A percentile compares a stretch with the other conserved stretches of the same genome.
These are phyloP conservation scores for Rhea pennata DNA, from an alignment of 2,113 vertebrate species.

Conservation along the genomic window DNA sequence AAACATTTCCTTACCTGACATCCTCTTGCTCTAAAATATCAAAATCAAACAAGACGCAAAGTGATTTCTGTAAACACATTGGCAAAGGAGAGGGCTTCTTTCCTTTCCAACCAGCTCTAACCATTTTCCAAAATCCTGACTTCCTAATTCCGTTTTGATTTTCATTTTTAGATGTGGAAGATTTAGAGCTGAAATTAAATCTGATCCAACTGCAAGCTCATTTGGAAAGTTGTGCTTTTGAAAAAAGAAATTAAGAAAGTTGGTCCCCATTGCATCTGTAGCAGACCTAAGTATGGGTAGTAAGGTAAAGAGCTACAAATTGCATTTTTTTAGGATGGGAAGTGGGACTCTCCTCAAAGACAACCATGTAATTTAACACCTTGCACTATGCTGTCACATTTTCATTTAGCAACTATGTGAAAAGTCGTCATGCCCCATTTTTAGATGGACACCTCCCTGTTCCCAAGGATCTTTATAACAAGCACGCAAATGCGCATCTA, in stretches of 20 bases:
- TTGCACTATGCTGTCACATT: slow-evolving; percentile 21
- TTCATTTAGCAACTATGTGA: neutral
- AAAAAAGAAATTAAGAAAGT: neutral
- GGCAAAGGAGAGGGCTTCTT: neutral
- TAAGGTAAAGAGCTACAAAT: neutral
- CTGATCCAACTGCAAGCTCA: neutral
- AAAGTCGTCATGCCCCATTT: slow-evolving; percentile 43
- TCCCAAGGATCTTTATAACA: slow-evolving; percentile 6
- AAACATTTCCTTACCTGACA: neutral
- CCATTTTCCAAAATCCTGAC: neutral
- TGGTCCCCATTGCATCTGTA: neutral
- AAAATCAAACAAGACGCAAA: neutral
- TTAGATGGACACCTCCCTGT: slow-evolving; percentile 41
- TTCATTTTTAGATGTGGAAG: neutral
- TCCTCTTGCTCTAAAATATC: neutral
- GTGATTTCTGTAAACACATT: neutral
- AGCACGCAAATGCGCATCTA: neutral
- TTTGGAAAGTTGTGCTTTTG: neutral
- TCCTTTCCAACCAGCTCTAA: neutral
- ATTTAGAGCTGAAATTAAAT: neutral
- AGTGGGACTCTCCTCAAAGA: neutral
- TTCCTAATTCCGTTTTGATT: neutral
- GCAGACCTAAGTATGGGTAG: neutral
- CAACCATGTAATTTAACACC: neutral
- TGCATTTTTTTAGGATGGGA: neutral